These are phyloP conservation scores for Mylabris phalerata DNA, from an alignment of 1,140 invertebrate genomes.

Conservation along the genomic window DNA sequence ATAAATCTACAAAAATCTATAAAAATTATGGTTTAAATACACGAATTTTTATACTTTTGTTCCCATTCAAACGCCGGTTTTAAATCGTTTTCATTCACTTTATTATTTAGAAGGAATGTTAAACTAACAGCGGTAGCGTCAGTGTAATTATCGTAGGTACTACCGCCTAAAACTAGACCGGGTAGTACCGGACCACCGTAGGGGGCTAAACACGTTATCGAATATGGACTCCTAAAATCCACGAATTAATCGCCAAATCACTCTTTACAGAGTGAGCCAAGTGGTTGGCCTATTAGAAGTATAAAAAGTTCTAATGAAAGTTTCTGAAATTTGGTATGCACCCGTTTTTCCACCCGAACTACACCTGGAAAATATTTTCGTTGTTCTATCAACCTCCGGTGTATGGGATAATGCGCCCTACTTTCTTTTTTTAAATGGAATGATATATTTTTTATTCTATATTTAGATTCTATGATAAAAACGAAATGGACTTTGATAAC, in stretches of 20 bases:
- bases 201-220: conserved; percentile 62
- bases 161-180: conserved; percentile 66
- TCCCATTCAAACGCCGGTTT: conserved; percentile 68
- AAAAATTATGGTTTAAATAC: too few relatives aligned
- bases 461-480: too few relatives aligned
- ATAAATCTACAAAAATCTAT: conserved; percentile 54
- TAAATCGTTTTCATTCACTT: conserved; percentile 31
- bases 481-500: too few relatives aligned
- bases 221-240: conserved; percentile 50
- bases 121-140: conserved; percentile 62
- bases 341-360: too few relatives aligned
- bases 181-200: conserved; percentile 85
- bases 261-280: background rate
- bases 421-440: too few relatives aligned
- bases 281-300: too few relatives aligned
- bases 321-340: too few relatives aligned
- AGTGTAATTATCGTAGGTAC: conserved; percentile 46
- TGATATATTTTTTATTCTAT: too few relatives aligned
- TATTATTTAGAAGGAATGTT: conserved; percentile 71
- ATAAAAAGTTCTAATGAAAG: too few relatives aligned
- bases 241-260: conserved; percentile 3
- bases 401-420: too few relatives aligned
- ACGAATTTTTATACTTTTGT: conserved; percentile 26
- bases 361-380: too few relatives aligned
- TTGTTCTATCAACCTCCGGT: too few relatives aligned